Base-by-base conservation (phyloP, 2,888 invertebrate species). In the Kuschelorhynchus macadamiae region DNA sequence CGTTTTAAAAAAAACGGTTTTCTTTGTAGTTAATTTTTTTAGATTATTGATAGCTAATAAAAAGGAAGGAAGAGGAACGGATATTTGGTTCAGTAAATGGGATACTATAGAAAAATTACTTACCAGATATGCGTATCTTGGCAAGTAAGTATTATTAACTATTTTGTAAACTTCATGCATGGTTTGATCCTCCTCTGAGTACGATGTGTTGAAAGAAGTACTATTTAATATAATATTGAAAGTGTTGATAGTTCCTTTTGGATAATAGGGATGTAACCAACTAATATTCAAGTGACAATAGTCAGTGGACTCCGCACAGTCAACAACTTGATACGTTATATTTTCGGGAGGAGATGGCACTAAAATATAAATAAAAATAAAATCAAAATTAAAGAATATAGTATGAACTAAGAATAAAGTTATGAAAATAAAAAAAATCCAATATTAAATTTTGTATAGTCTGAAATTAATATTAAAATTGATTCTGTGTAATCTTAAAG, bases 231-330 rank as follows among this genome's bases (percentile, higher is more conserved):
- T 69, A 3, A 83, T 75, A 50, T 80, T 77, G 66, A 83, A 83
- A 11, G 72, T 62, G 5, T 75, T 78, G 33, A 83, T 83, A 1
- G 78, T 75, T 12, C 78, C 80, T 67, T 78, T 81, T 65, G 80
- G 81, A 47, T 78, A 41, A 53, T 78, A 78, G 0, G 82, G 82
- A 74, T 83, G 82, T 5, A 66, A 21, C 82, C 82, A 83, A 41
- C 74, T 78, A 30, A 82, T 70, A 63, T 81, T 81, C 32, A 82
- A 66, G 70, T 80, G 73, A 36, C 82, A 83, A 64, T 76, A 78
- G 55, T 80, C 79, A 0, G 67, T 71, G 11, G 46, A 60, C 8
- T 71, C 39, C 16, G 72, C 71, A 69, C 81, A 81, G 41, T 79
- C 75, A 2, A 78, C 76, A 11, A 80, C 75, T 72, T 75, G 74